These are phyloP conservation scores for Periparus ater DNA, from an alignment of 2,797 vertebrate genomes.

Conservation along the genomic window DNA sequence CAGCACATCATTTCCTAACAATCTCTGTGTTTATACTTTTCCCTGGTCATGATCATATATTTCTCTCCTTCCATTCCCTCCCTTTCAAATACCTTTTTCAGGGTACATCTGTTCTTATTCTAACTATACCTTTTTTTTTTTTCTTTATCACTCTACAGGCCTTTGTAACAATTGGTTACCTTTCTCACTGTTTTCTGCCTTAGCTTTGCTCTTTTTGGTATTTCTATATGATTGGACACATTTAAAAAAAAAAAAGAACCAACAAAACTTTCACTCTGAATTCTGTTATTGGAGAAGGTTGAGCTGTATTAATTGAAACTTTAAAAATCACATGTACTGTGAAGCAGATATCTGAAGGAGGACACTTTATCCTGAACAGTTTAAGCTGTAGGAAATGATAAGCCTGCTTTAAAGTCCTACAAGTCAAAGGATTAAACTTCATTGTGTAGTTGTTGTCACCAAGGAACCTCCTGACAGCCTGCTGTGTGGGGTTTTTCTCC, in stretches of 20 bases:
- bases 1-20: rapidly evolving
- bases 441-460: not conserved
- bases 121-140: not conserved
- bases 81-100: not conserved
- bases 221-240: not conserved
- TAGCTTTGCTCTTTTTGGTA: not conserved
- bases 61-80: not conserved
- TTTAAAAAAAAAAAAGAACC: not conserved
- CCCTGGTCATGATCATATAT: not conserved
- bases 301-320: not conserved
- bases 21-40: not conserved
- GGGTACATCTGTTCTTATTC: not conserved
- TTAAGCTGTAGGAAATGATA: not conserved
- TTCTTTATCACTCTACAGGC: not conserved
- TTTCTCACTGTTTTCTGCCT: not conserved
- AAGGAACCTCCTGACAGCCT: not conserved
- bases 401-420: not conserved
- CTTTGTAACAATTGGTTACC: not conserved
- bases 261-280: not conserved
- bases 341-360: not conserved
- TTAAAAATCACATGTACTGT: not conserved
- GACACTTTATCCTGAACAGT: not conserved
- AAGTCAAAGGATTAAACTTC: not conserved
- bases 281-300: not conserved
- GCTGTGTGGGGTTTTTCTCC: rapidly evolving